Evolutionary conservation across 2,113 vertebrate species (phyloP).

Genomic region (Hyla sarda): DNA sequence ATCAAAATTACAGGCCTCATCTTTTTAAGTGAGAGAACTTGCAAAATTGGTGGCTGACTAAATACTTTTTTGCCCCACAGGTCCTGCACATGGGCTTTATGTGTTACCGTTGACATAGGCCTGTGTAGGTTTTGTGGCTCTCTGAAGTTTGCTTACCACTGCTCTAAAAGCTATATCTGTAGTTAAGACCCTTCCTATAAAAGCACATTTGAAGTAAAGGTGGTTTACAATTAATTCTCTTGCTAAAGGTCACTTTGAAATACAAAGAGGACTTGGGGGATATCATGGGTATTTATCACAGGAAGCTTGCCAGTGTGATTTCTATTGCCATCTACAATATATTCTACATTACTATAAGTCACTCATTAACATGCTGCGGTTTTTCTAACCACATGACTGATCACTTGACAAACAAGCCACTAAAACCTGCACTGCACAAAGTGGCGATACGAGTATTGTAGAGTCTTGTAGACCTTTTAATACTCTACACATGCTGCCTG

Average conservation of each 20-base stretch:
- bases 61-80: too few species aligned
- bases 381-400: not conserved
- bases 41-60: too few species aligned
- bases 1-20: too few species aligned
- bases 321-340: not conserved
- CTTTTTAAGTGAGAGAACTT: too few species aligned
- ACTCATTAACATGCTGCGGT: not conserved
- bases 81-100: too few species aligned
- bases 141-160: too few species aligned
- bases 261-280: not conserved
- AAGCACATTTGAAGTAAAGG: too few species aligned
- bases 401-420: conserved; percentile 8
- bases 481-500: too few species aligned
- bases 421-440: not conserved
- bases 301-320: not conserved
- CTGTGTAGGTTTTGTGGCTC: too few species aligned
- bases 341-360: not conserved
- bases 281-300: not conserved
- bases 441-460: not conserved
- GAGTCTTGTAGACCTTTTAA: not conserved
- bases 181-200: too few species aligned
- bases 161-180: too few species aligned
- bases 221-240: not conserved
- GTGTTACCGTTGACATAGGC: too few species aligned
- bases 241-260: not conserved